Base-by-base conservation (phyloP, 2,797 vertebrate genomes). In the Chaenodraco wilsoni region DNA sequence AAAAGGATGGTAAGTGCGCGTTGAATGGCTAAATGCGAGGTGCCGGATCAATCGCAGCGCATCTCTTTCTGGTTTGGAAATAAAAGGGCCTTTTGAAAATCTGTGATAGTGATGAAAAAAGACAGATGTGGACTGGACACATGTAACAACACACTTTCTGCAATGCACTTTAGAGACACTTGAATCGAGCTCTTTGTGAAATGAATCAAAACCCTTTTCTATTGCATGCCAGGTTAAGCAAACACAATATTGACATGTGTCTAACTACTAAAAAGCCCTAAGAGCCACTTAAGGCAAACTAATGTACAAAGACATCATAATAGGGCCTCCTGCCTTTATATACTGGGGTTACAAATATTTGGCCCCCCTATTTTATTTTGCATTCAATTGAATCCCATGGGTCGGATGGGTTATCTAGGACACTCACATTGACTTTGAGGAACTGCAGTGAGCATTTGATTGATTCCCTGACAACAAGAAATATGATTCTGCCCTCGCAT, bases 391-490 rank as follows among this genome's bases (percentile, higher is more conserved):
- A 72, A 71, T 84, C 79, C 83, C 60, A 51, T 8, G 65, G 46
- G 45, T 48, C 56, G 50, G 27, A 4, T 73, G 75, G 33, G 33
- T 45, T 67, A 65, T 88, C 69, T 76, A 56, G 77, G 74, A 56
- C 76, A 80, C 45, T 62, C 56, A 10, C 45, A 51, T 52, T 67
- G 73, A 83, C 69, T 75, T 70, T 72, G 72, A 83, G 59, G 16
- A 75, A 70, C 56, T 17, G 75, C 60, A 40, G 10, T 27, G 62
- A 17, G 23, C 31, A 72, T 62, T 69, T 86, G 79, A 84, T 80
- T 75, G 76, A 86, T 88, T 87, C 65, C 66, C 67, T 21, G 9
- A 46, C 45, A 62, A 79, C 68, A 69, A 79, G 40, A 63, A 19
- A 59, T 67, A 67, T 71, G 15, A 55, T 43, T 31, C 55, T 50